A percentile compares a stretch with the other conserved stretches of the same genome.
Evolutionary conservation across 2,113 vertebrate genomes (phyloP).

Genomic region (Myiagra hebetior): DNA sequence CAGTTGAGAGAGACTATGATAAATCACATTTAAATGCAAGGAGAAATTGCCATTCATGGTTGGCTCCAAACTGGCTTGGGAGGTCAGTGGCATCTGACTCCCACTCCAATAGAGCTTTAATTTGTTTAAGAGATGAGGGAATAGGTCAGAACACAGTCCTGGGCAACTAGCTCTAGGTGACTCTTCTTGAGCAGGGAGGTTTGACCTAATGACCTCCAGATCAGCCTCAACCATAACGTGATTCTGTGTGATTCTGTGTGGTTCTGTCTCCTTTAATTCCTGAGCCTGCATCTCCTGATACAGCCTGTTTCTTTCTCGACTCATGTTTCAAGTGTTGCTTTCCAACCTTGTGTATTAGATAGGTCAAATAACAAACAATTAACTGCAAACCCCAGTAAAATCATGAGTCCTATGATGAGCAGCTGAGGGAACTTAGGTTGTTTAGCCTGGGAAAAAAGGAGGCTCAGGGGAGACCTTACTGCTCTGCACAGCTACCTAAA

Average conservation of each 20-base stretch:
- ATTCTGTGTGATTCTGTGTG: background rate
- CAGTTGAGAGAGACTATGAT: background rate
- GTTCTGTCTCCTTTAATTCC: background rate
- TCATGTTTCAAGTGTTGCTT: background rate
- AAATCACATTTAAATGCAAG: background rate
- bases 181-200: background rate
- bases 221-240: background rate
- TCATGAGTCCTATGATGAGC: fast-evolving
- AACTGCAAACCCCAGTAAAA: background rate
- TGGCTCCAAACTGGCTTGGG: background rate
- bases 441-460: background rate
- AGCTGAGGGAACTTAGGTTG: background rate
- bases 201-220: background rate
- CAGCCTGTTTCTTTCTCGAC: background rate
- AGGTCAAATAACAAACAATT: background rate
- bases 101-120: background rate
- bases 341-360: background rate
- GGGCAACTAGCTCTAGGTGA: background rate
- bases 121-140: background rate
- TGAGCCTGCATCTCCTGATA: background rate
- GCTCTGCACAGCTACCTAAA: background rate
- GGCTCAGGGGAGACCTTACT: background rate
- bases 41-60: background rate
- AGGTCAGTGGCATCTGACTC: background rate
- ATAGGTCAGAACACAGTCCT: background rate